Percentiles rank a stretch among this genome's conserved stretches.
Conservation (phyloP, 2,113 vertebrate species). For the Muntiacus reevesi region DNA sequence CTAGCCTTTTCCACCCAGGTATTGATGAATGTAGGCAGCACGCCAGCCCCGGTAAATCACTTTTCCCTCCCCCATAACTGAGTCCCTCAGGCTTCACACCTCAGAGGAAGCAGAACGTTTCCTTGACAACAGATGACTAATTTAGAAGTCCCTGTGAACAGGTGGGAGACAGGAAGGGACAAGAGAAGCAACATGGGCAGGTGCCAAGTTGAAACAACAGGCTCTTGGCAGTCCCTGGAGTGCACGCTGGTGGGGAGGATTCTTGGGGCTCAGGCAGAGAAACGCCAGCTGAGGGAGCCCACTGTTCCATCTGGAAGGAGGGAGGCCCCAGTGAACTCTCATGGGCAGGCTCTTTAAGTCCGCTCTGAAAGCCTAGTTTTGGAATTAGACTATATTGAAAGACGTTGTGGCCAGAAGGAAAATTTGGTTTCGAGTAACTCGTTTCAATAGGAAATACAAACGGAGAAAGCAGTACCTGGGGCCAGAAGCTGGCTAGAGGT, state of each 20-base stretch:
- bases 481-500: background rate
- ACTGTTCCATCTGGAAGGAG: background rate
- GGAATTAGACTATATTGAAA: background rate
- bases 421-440: background rate
- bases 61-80: background rate
- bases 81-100: constrained; percentile 28
- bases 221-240: background rate
- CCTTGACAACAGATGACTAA: constrained; percentile 65
- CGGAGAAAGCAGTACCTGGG: background rate
- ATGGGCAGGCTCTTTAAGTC: background rate
- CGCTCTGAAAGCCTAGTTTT: background rate
- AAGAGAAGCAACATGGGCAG: constrained; percentile 6
- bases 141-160: constrained; percentile 61
- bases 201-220: constrained; percentile 39
- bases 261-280: background rate
- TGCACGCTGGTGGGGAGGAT: background rate
- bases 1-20: background rate
- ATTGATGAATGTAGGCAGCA: background rate
- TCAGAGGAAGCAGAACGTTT: constrained; percentile 27
- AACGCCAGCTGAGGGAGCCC: background rate
- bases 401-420: background rate
- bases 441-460: background rate
- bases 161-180: constrained; percentile 57
- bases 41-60: background rate
- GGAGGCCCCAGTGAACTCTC: background rate